phyloP scores from a whole-genome alignment of 2,888 invertebrate genomes.

The Hirtodrosophila trivittata region DNA sequence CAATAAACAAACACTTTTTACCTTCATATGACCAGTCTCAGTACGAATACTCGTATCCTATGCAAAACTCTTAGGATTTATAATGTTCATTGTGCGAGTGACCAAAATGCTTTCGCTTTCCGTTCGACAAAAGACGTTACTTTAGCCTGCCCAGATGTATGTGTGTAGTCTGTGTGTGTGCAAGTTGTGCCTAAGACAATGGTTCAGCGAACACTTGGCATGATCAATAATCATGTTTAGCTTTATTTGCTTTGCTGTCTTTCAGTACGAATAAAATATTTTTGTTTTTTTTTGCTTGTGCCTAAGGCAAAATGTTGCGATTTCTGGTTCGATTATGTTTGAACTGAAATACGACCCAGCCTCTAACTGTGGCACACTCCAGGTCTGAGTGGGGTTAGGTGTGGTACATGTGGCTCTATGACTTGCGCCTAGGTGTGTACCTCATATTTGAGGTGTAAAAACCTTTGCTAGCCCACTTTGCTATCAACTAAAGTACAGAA shows the following conservation, averaged over 20 bases:
- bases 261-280: conserved; percentile 8
- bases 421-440: conserved; percentile 66
- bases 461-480: conserved; percentile 71
- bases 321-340: conserved; percentile 37
- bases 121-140: conserved; percentile 68
- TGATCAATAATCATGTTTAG: conserved; percentile 68
- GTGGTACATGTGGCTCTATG: conserved; percentile 37
- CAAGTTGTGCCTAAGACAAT: conserved; percentile 40
- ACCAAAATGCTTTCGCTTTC: conserved; percentile 72
- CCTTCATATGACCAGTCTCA: not conserved
- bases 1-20: conserved; percentile 72
- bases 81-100: conserved; percentile 52
- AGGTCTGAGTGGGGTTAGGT: conserved; percentile 45
- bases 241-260: conserved; percentile 51
- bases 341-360: conserved; percentile 19
- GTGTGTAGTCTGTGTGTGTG: conserved; percentile 11
- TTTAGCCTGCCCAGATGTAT: conserved; percentile 45
- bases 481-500: conserved; percentile 21
- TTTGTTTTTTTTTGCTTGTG: conserved; percentile 9
- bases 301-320: conserved; percentile 40
- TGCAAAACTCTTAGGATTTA: conserved; percentile 28
- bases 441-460: conserved; percentile 65
- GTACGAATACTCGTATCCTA: conserved; percentile 1
- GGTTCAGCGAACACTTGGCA: conserved; percentile 57
- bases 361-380: conserved; percentile 8